These are phyloP conservation scores for Phortica okadai DNA, from an alignment of 2,888 invertebrate species.

Conservation along the genomic window DNA sequence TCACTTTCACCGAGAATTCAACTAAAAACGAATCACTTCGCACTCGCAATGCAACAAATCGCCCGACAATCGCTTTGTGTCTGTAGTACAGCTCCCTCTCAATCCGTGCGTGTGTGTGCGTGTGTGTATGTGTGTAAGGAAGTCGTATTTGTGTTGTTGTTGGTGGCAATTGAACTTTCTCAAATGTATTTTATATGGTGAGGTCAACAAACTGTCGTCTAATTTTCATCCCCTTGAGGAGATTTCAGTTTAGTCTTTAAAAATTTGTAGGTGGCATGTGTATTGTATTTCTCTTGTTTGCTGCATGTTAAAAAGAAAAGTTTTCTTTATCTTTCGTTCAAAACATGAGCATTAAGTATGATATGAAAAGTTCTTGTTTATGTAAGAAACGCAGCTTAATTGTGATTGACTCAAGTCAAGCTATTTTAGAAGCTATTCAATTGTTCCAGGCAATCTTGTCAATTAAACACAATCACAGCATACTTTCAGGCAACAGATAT, in stretches of 20 bases:
- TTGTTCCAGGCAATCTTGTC: too few species aligned
- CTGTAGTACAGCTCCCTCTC: background rate
- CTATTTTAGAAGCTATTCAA: too few species aligned
- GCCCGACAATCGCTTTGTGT: background rate
- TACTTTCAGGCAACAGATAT: too few species aligned
- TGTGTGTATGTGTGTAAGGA: conserved; percentile 45
- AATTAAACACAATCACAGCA: too few species aligned
- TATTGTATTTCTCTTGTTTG: too few species aligned
- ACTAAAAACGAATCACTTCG: conserved; percentile 10
- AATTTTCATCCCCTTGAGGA: conserved; percentile 8
- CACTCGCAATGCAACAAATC: conserved; percentile 25
- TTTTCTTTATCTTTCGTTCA: too few species aligned
- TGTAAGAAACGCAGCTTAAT: too few species aligned
- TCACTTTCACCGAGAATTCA: conserved; percentile 45
- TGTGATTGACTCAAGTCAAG: too few species aligned
- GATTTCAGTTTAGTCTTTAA: background rate
- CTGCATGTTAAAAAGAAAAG: too few species aligned
- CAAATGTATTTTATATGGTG: conserved; percentile 46
- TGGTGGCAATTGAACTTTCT: conserved; percentile 64
- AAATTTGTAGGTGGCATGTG: background rate
- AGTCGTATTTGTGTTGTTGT: conserved; percentile 64
- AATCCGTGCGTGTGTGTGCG: conserved; percentile 51
- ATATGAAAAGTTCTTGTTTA: too few species aligned
- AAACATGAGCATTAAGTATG: too few species aligned
- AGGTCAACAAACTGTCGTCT: conserved; percentile 60